These are phyloP conservation scores for Macrobrachium nipponense DNA, from an alignment of 1,140 invertebrate species.

Conservation along the genomic window DNA sequence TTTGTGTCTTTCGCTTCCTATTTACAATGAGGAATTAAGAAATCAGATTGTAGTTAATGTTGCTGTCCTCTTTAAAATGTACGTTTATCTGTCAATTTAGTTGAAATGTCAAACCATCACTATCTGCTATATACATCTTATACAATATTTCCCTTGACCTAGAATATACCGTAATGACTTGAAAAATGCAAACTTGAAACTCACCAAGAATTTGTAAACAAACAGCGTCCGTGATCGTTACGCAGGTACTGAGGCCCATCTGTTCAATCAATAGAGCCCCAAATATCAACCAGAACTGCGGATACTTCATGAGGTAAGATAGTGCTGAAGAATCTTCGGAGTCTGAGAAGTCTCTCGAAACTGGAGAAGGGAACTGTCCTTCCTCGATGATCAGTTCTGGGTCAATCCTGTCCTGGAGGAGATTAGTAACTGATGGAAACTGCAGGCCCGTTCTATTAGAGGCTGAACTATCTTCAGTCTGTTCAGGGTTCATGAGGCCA, in stretches of 20 bases:
- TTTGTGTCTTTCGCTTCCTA: slow-evolving; percentile 34
- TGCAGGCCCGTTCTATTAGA: too few relatives aligned
- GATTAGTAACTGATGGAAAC: background rate
- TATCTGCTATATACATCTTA: too few relatives aligned
- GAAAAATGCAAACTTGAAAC: background rate
- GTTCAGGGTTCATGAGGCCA: too few relatives aligned
- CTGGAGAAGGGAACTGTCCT: slow-evolving; percentile 8
- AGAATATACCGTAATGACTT: too few relatives aligned
- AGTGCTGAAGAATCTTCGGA: background rate
- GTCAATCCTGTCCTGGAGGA: background rate
- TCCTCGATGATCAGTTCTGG: slow-evolving; percentile 38
- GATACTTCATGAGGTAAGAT: slow-evolving; percentile 10
- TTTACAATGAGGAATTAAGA: too few relatives aligned
- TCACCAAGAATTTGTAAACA: slow-evolving; percentile 51
- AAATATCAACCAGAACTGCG: slow-evolving; percentile 43
- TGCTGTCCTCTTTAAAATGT: too few relatives aligned
- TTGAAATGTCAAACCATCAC: too few relatives aligned
- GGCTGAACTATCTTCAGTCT: too few relatives aligned
- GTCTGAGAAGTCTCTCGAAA: background rate
- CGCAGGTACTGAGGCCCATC: slow-evolving; percentile 34
- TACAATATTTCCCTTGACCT: too few relatives aligned
- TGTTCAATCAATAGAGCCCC: slow-evolving; percentile 30
- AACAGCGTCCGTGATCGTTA: slow-evolving; percentile 45
- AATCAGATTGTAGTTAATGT: background rate
- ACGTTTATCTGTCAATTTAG: too few relatives aligned